Base-by-base conservation (phyloP, 2,797 vertebrate genomes). In the Pseudochaenichthys georgianus region DNA sequence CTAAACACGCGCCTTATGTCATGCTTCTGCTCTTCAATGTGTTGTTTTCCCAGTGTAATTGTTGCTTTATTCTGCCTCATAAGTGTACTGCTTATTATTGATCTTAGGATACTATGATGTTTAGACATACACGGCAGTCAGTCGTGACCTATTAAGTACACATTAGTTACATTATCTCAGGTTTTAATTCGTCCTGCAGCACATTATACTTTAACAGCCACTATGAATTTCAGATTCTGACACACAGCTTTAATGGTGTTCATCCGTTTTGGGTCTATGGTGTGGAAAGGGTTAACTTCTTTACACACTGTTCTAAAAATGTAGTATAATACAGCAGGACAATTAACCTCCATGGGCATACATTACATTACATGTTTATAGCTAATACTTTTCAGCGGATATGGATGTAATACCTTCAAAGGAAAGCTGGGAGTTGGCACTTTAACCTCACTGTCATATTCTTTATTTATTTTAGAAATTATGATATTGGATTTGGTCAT, bases 1-100 rank as follows among this genome's bases (percentile, higher is more conserved):
- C 12, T 73, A 48, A 43, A 41, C 8, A n/a, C 50, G 12, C 3
- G 9, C 64, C 19, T 41, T 3, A 28, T 47, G 11, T 42, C 11
- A 57, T 52, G 17, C 7, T 41, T 55, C 47, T 69, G 43, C 12
- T 57, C 21, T 10, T 64, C 45, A 9, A 68, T 42, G 19, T 48
- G 11, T 16, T 65, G 9, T 59, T 81, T 59, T 15, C 5, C 5
- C 13, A 72, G 63, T 63, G 61, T 55, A 19, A n/a, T 1, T 52
- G 21, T 7, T 23, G 50, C n/a, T 45, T 38, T 45, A 11, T 64
- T 38, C 5, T 15, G 17, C 45, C 3, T 64, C 5, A 34, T 43
- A 50, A 28, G 38, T 21, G 17, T 16, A 5, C 17, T 23, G 17
- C 53, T 51, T 38, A 41, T 54, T 60, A 64, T 41, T 15, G 21